A percentile compares a stretch with the other conserved stretches of the same genome.
These are phyloP conservation scores for Talpa occidentalis DNA, from an alignment of 2,113 vertebrate genomes.

Conservation along the genomic window DNA sequence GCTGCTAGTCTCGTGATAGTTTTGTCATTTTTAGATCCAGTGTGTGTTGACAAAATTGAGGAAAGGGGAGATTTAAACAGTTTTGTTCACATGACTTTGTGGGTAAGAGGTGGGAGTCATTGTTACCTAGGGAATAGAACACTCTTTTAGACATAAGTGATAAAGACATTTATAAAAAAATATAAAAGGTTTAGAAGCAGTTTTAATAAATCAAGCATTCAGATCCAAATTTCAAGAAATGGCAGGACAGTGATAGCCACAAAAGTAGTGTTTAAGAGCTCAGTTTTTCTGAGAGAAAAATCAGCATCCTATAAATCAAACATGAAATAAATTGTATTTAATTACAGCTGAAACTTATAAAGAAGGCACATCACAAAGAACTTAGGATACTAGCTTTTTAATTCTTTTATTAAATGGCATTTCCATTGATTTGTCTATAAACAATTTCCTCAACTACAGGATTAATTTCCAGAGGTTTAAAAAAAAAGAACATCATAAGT, in stretches of 20 bases:
- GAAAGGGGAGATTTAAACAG: constrained; percentile 42
- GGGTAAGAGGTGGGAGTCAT: background rate
- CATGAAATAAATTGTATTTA: background rate
- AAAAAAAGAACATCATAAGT: background rate
- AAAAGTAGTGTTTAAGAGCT: background rate
- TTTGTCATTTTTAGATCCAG: constrained; percentile 24
- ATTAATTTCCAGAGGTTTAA: background rate
- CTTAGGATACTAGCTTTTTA: background rate
- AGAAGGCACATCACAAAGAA: background rate
- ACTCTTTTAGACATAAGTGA: background rate
- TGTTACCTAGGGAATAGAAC: background rate
- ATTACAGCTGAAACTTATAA: background rate
- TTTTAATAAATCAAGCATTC: background rate
- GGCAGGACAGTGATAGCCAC: background rate
- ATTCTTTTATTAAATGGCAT: background rate
- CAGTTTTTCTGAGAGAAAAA: background rate
- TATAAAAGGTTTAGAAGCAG: background rate
- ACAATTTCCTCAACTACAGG: background rate
- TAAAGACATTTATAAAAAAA: constrained; percentile 9
- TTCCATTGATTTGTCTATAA: background rate
- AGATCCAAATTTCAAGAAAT: background rate
- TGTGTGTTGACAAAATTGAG: background rate
- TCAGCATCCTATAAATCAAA: background rate
- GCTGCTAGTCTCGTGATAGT: background rate
- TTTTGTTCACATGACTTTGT: background rate